These are phyloP conservation scores for Epiblema foenella DNA, from an alignment of 2,888 invertebrate genomes.

Conservation along the genomic window DNA sequence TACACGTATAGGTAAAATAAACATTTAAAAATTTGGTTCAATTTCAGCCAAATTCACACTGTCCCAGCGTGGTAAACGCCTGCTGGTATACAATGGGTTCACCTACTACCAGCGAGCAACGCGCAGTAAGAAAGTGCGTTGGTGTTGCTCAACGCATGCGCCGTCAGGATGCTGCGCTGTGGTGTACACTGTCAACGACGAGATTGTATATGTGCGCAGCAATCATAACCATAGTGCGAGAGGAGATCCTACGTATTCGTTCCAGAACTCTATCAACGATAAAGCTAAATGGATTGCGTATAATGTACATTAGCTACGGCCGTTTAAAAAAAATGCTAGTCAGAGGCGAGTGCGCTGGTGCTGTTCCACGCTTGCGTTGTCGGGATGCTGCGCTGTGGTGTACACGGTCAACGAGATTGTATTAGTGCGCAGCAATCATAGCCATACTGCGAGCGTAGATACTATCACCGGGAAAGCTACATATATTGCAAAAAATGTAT, in stretches of 20 bases:
- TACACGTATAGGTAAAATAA: too few species aligned
- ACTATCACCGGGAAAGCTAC: too few species aligned
- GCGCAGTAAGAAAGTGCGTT: not conserved
- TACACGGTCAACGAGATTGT: too few species aligned
- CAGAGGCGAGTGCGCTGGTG: too few species aligned
- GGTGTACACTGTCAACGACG: conserved; percentile 12
- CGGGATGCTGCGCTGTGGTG: too few species aligned
- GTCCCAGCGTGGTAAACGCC: conserved; percentile 15
- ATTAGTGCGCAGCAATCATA: too few species aligned
- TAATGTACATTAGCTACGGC: not conserved
- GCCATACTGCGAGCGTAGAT: too few species aligned
- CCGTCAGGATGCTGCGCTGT: conserved; percentile 4
- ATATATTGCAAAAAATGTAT: too few species aligned
- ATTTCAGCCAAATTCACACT: not conserved
- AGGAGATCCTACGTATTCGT: not conserved
- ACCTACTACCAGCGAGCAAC: not conserved
- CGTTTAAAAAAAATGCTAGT: too few species aligned
- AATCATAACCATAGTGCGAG: conserved; percentile 1
- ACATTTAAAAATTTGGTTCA: not conserved
- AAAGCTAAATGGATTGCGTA: not conserved
- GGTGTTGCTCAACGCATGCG: conserved; percentile 17
- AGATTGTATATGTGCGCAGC: not conserved
- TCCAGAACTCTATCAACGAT: not conserved
- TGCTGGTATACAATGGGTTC: conserved; percentile 6
- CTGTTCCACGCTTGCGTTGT: too few species aligned